phyloP scores from a whole-genome alignment of 2,888 invertebrate species.

The Acleris emargana region DNA sequence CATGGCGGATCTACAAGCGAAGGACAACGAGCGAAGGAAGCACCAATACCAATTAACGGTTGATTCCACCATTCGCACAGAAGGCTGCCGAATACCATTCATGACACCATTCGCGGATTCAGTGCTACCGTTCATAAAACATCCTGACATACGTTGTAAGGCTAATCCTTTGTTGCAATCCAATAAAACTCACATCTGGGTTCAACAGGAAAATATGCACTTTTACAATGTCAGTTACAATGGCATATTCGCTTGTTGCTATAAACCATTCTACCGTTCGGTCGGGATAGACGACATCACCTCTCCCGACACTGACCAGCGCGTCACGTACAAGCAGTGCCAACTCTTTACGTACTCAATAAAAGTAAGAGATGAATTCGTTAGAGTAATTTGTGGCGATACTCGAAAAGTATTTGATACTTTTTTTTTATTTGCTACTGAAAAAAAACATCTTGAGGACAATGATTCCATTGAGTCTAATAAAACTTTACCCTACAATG shows the following conservation, averaged over 20 bases:
- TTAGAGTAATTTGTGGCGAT: slow-evolving; percentile 84
- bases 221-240: slow-evolving; percentile 73
- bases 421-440: slow-evolving; percentile 45
- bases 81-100: slow-evolving; percentile 85
- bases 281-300: slow-evolving; percentile 59
- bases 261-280: slow-evolving; percentile 78
- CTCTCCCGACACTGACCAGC: slow-evolving; percentile 60
- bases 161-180: slow-evolving; percentile 75
- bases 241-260: slow-evolving; percentile 80
- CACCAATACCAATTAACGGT: neutral
- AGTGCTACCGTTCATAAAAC: slow-evolving; percentile 71
- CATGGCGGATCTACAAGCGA: slow-evolving; percentile 16
- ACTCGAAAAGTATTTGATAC: slow-evolving; percentile 48
- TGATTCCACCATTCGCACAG: slow-evolving; percentile 72
- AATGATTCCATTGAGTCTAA: slow-evolving; percentile 21
- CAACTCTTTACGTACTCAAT: slow-evolving; percentile 63
- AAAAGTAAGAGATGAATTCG: slow-evolving; percentile 83
- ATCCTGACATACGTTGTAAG: slow-evolving; percentile 72
- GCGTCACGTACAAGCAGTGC: slow-evolving; percentile 70
- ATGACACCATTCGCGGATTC: slow-evolving; percentile 81
- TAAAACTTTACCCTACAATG: slow-evolving; percentile 71
- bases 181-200: slow-evolving; percentile 81
- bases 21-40: slow-evolving; percentile 43
- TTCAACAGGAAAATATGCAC: slow-evolving; percentile 64
- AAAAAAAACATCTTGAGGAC: slow-evolving; percentile 36